Evolutionary conservation across 2,797 vertebrate species (phyloP).

Genomic region (Rhabdomys pumilio): DNA sequence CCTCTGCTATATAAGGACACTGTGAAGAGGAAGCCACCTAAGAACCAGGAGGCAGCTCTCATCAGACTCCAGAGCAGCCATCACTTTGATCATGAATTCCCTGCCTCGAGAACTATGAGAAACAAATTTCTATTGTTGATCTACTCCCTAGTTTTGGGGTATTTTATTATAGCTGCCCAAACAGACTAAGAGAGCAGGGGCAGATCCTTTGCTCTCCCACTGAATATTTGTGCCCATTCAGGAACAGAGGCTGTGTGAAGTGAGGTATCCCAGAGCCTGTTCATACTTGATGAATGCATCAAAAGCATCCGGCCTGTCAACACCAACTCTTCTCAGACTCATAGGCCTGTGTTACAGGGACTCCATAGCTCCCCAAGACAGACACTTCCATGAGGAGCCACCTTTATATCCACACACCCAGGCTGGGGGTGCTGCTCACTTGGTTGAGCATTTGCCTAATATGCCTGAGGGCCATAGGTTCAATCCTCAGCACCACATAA

Average conservation of each 20-base stretch:
- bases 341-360: neutral
- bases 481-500: neutral
- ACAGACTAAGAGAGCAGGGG: neutral
- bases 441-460: neutral
- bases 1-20: neutral
- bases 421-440: neutral
- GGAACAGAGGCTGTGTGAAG: neutral
- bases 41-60: neutral
- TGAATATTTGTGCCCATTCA: neutral
- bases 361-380: neutral
- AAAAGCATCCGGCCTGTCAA: neutral
- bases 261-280: neutral
- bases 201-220: neutral
- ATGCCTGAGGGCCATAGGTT: neutral
- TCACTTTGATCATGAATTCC: neutral
- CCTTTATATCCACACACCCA: neutral
- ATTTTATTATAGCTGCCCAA: neutral
- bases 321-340: no score
- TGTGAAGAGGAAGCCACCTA: neutral
- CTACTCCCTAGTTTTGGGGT: neutral
- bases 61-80: neutral
- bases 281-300: neutral
- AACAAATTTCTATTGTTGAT: neutral
- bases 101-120: neutral
- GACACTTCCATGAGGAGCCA: neutral